These are phyloP conservation scores for Cranoglanis bouderius DNA, from an alignment of 2,113 vertebrate genomes.

Conservation along the genomic window DNA sequence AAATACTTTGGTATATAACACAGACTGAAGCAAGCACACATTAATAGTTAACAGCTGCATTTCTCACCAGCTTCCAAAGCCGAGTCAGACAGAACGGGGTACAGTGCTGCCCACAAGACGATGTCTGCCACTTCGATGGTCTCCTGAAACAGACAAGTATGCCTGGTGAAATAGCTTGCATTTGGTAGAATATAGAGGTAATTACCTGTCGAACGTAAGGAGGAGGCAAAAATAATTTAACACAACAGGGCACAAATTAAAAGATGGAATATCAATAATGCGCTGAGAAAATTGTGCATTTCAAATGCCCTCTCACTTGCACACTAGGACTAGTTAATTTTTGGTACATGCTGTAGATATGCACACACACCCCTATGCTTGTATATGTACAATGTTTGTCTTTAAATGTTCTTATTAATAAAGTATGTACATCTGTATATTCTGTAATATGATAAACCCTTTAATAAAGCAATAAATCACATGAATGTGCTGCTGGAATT, in stretches of 20 bases:
- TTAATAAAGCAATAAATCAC: background rate
- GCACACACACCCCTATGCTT: background rate
- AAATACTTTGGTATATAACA: background rate
- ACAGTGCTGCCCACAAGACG: conserved; percentile 84
- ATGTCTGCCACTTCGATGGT: conserved; percentile 80
- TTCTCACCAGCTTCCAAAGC: conserved; percentile 60
- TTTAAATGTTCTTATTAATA: too few relatives aligned
- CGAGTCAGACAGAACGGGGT: conserved; percentile 76
- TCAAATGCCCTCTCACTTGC: background rate
- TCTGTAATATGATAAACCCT: background rate
- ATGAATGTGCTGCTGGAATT: background rate
- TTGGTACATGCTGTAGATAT: background rate
- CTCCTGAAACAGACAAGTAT: conserved; percentile 72
- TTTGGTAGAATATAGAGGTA: background rate
- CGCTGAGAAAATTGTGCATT: too few relatives aligned
- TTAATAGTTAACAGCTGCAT: background rate
- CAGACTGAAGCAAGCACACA: background rate
- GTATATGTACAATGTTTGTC: background rate
- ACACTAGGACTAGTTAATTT: background rate
- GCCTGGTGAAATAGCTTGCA: background rate
- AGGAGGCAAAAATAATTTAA: background rate
- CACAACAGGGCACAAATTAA: background rate
- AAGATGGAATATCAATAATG: background rate
- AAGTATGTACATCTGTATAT: background rate
- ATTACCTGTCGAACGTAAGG: background rate